Evolutionary conservation across 2,888 invertebrate genomes (phyloP), one percentile per base, ranked within the genome.

Genomic region (Ophion slaviceki): DNA sequence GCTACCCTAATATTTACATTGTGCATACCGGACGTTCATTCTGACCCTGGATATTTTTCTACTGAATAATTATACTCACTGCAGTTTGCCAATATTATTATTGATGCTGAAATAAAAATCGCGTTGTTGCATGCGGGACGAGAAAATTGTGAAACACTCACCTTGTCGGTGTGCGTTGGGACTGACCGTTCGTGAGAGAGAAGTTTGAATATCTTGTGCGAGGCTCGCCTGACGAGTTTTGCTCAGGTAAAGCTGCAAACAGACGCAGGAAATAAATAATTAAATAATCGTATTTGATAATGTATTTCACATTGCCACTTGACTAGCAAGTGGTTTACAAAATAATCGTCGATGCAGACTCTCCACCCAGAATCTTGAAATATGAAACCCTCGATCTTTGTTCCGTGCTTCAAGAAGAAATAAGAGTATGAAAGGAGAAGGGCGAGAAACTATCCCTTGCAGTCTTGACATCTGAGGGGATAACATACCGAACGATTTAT

Each of bases 401-500:
- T 59, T 68, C 62, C 28, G 40, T n/a, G 53, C 57, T 67, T 62
- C 57, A 67, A 68, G 57, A 57, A 82, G 10, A 77, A 75, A 75
- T 74, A 82, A 80, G 64, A 57, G 84, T 45, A 61, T 64, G 71
- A 57, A 80, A 57, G 71, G 62, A 45, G 76, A 82, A 83, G 84
- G 80, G 82, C 74, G 72, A 76, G 86, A 87, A 89, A 88, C 86
- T 91, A 92, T 92, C 91, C 90, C 89, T 87, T 90, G 89, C 89
- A 78, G 76, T 71, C 79, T 81, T 79, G 79, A 84, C 90, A 90
- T 91, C 91, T 91, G 89, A 92, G 92, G 91, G 92, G 93, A 93
- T 93, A 93, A 93, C 92, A 90, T 90, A 89, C 90, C 91, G 90
- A 92, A 90, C 93, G 92, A 94, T 93, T 93, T 94, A 93, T 93